Evolutionary conservation across 2,888 invertebrate species (phyloP), one percentile per base, ranked within the genome.

Genomic region (Sphaerophoria taeniata): DNA sequence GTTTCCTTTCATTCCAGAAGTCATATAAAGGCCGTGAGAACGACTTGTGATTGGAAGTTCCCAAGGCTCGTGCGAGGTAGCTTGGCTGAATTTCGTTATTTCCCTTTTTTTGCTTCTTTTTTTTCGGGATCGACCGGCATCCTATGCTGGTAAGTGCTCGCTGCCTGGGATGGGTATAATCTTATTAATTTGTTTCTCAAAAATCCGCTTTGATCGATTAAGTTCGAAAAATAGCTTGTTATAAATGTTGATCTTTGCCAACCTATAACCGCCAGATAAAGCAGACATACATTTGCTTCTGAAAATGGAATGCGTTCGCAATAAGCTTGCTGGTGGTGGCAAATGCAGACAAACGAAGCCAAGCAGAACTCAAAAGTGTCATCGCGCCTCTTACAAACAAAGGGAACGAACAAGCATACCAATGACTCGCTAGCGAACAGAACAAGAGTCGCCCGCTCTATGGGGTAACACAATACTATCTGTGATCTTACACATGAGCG

Each of bases 11-110:
- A 85, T 87, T 87, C 77, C 82, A 86, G 71, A 81, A 88, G 88
- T 88, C 88, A 88, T 88, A 88, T 87, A 88, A 88, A 88, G 88
- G 88, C 88, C 88, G 88, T 88, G 88, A 88, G 88, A 88, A 88
- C 88, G 87, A 79, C 87, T 87, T 77, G 87, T 70, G 74, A 87
- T 82, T 80, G 67, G 65, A 87, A 87, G 87, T 88, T 88, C 88
- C 88, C 88, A 85, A 88, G 88, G 87, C 88, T 88, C 88, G 88
- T 88, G 88, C 88, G 87, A 75, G 76, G 73, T 69, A 83, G 73
- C 61, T 63, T 74, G 65, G 61, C 56, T 61, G 43, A 58, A 61
- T 56, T 72, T 70, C 36, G 43, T 63, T 72, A 39, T 58, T 82
- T 75, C 47, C 45, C 53, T 79, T 83, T 69, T 16, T 24, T 12